These are phyloP conservation scores for Limnephilus marmoratus DNA, from an alignment of 2,888 invertebrate genomes.

Conservation along the genomic window DNA sequence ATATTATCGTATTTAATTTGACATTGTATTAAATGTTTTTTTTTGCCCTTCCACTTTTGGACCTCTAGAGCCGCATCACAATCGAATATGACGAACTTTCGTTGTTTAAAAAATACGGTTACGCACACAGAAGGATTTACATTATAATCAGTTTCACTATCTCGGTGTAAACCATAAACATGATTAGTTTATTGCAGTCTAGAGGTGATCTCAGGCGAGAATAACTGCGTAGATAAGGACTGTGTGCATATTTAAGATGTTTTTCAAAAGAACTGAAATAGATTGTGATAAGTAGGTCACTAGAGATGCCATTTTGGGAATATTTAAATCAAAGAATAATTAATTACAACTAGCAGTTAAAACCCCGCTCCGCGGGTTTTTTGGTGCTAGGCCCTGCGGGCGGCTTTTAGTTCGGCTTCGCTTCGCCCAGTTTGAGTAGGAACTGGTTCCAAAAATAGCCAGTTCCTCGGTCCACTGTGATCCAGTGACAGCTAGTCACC, in stretches of 20 bases:
- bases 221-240: neutral
- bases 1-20: no score
- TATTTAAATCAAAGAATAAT: neutral
- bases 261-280: neutral
- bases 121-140: neutral
- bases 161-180: neutral
- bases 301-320: neutral
- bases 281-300: neutral
- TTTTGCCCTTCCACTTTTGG: no score
- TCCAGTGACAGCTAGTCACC: no score
- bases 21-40: no score
- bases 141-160: neutral
- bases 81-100: neutral
- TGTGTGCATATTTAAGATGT: neutral
- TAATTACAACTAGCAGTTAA: no score
- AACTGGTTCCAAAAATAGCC: no score
- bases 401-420: no score
- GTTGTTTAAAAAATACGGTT: neutral
- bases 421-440: no score
- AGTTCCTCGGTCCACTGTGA: no score
- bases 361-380: no score
- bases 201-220: neutral
- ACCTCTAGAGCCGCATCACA: no score
- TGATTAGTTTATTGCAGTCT: neutral
- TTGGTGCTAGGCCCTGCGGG: no score